Percentiles rank a stretch among this genome's conserved stretches.
Evolutionary conservation across 2,797 vertebrate species (phyloP).

Genomic region (Glyptemys insculpta): DNA sequence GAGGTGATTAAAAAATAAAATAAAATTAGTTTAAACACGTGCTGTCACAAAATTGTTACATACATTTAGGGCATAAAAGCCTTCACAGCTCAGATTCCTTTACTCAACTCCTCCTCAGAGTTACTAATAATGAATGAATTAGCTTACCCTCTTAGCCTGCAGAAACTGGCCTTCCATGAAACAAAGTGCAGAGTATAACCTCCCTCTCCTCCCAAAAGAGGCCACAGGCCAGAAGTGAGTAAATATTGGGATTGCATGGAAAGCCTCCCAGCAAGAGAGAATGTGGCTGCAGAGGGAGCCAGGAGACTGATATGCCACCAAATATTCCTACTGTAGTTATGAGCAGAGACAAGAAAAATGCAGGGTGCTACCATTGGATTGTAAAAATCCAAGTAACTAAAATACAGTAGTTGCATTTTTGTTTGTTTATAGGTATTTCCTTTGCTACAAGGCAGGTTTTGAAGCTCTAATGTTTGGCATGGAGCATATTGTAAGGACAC

Average conservation of each 20-base stretch:
- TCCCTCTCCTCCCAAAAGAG: background rate
- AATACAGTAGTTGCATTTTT: background rate
- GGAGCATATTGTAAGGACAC: background rate
- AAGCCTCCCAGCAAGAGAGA: background rate
- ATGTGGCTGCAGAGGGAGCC: background rate
- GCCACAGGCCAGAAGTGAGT: background rate
- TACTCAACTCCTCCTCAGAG: background rate
- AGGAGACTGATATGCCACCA: background rate
- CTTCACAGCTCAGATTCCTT: background rate
- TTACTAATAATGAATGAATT: background rate
- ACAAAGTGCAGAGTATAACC: background rate
- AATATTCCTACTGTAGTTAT: background rate
- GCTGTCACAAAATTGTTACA: background rate
- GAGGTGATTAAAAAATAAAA: no score
- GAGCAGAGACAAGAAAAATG: background rate
- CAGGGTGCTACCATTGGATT: accelerated
- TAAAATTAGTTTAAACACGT: no score
- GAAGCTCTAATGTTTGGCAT: background rate
- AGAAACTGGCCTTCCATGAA: background rate
- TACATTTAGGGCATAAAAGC: background rate
- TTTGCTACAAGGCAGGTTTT: background rate
- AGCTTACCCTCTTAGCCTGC: background rate
- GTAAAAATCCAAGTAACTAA: background rate
- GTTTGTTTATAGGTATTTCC: background rate
- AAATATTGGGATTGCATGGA: background rate